Evolutionary conservation across 2,113 vertebrate species (phyloP).

Genomic region (Cynopterus brachyotis): DNA sequence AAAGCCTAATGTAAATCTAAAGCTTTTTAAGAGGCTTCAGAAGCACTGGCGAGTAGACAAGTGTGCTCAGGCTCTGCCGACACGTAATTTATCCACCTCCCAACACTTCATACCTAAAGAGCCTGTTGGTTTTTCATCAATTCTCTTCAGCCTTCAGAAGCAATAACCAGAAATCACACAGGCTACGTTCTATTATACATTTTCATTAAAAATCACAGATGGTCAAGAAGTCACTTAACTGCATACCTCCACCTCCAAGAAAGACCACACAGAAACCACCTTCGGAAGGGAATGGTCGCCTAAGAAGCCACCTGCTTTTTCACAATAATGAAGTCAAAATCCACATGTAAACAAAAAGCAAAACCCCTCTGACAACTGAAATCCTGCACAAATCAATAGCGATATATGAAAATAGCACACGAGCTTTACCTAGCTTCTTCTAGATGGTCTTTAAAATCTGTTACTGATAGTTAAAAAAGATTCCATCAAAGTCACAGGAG

Average conservation of each 20-base stretch:
- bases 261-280: not conserved
- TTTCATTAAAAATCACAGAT: constrained; percentile 11
- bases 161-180: constrained; percentile 19
- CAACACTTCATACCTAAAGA: not conserved
- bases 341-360: constrained; percentile 36
- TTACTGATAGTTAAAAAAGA: constrained; percentile 34
- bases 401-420: not conserved
- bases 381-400: not conserved
- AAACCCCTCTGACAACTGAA: constrained; percentile 4
- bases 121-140: not conserved
- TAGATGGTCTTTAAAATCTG: constrained; percentile 26
- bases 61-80: not conserved
- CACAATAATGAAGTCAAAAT: constrained; percentile 33
- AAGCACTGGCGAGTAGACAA: not conserved
- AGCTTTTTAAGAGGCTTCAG: constrained; percentile 26
- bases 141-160: constrained; percentile 38
- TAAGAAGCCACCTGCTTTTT: not conserved
- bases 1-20: constrained; percentile 5
- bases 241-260: not conserved
- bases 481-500: not conserved
- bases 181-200: not conserved
- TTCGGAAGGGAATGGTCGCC: not conserved
- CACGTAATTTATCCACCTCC: not conserved
- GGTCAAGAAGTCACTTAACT: not conserved
- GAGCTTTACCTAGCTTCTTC: not conserved